These are phyloP conservation scores for Callionymus lyra DNA, from an alignment of 2,113 vertebrate genomes.

Conservation along the genomic window DNA sequence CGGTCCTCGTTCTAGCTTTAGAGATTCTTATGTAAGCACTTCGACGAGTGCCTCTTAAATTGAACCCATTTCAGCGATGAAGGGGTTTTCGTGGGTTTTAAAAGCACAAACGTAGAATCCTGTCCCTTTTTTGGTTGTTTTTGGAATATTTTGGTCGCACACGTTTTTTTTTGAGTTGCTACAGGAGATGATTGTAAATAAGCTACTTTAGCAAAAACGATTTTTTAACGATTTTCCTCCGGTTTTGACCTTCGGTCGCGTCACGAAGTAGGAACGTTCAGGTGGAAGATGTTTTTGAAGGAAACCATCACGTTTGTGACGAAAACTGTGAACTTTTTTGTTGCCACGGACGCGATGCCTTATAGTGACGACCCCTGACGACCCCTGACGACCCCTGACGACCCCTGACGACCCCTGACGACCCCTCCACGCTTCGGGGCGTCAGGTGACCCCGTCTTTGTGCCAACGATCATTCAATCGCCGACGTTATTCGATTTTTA, in stretches of 20 bases:
- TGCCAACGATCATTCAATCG: conserved; percentile 16
- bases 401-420: conserved; percentile 36
- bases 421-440: conserved; percentile 22
- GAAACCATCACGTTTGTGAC: conserved; percentile 4
- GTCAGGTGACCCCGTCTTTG: conserved; percentile 14
- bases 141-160: too few relatives aligned
- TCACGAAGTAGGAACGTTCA: too few relatives aligned
- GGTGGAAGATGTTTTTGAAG: too few relatives aligned
- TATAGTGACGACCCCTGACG: conserved; percentile 41
- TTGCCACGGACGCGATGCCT: conserved; percentile 61
- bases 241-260: too few relatives aligned
- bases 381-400: conserved; percentile 36
- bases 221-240: too few relatives aligned
- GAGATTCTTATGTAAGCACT: conserved; percentile 57
- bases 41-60: conserved; percentile 54
- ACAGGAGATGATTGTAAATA: conserved; percentile 65
- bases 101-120: conserved; percentile 66
- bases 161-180: conserved; percentile 49
- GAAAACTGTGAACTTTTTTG: conserved; percentile 54
- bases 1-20: conserved; percentile 66
- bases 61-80: conserved; percentile 53
- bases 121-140: conserved; percentile 25
- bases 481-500: conserved; percentile 6
- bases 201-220: conserved; percentile 44
- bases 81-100: conserved; percentile 65